Percentiles rank a stretch among this genome's conserved stretches.
These are phyloP conservation scores for Hylaeus anthracinus DNA, from an alignment of 1,140 invertebrate species.

Conservation along the genomic window DNA sequence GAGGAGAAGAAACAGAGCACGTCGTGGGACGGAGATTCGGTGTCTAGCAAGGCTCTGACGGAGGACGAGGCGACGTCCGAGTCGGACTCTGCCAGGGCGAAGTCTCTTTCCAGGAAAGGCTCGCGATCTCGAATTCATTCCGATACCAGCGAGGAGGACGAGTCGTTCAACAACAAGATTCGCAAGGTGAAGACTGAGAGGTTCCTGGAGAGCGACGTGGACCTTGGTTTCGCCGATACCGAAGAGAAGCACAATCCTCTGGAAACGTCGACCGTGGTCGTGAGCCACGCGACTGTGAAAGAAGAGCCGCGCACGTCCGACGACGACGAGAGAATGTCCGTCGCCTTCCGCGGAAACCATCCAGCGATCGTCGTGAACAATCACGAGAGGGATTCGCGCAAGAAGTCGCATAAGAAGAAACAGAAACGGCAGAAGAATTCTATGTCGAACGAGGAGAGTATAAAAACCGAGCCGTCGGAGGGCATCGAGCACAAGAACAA, in stretches of 20 bases:
- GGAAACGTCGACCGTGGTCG: constrained; percentile 65
- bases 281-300: constrained; percentile 71
- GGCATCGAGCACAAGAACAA: constrained; percentile 73
- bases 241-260: constrained; percentile 79
- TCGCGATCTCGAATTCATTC: constrained; percentile 83
- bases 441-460: constrained; percentile 83
- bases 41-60: constrained; percentile 83
- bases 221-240: constrained; percentile 81
- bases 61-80: constrained; percentile 78
- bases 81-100: constrained; percentile 79
- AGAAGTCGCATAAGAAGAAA: constrained; percentile 90
- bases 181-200: constrained; percentile 78
- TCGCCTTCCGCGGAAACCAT: constrained; percentile 70
- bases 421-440: constrained; percentile 89
- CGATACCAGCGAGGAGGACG: constrained; percentile 84
- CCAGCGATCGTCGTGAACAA: constrained; percentile 71
- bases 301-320: constrained; percentile 79
- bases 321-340: constrained; percentile 74
- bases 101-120: constrained; percentile 78
- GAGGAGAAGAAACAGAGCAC: constrained; percentile 93
- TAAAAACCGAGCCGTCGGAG: constrained; percentile 72
- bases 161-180: constrained; percentile 75
- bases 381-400: constrained; percentile 81
- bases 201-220: constrained; percentile 82
- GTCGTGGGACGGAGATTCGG: constrained; percentile 92